phyloP scores from a whole-genome alignment of 2,888 invertebrate species.

The Callyntrura sp. region DNA sequence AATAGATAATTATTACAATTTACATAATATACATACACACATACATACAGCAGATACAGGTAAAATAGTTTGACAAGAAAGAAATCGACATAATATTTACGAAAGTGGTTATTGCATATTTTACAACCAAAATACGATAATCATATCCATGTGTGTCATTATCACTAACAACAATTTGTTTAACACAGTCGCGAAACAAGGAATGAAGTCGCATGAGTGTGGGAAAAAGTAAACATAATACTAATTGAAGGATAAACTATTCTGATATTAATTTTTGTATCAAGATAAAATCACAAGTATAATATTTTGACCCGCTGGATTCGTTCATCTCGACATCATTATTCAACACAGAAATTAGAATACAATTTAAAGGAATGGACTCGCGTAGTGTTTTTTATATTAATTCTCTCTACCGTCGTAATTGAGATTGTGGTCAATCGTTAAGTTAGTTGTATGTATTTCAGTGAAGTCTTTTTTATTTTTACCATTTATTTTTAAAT shows the following conservation, averaged over 20 bases:
- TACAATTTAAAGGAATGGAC: not conserved
- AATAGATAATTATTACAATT: no score
- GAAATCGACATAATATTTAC: not conserved
- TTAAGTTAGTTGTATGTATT: slow-evolving; percentile 16
- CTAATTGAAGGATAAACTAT: not conserved
- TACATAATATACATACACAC: no score
- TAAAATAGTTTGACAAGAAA: not conserved
- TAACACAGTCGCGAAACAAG: no score
- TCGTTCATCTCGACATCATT: not conserved
- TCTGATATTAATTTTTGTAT: not conserved
- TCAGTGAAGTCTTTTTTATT: slow-evolving; percentile 57
- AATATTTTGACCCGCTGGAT: no score
- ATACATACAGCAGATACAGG: not conserved
- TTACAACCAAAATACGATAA: slow-evolving; percentile 21
- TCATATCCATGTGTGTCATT: not conserved
- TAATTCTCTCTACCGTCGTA: not conserved
- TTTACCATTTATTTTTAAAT: slow-evolving; percentile 3
- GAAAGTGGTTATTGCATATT: slow-evolving; percentile 40
- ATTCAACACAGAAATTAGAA: not conserved
- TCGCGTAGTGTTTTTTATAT: not conserved
- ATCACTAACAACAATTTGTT: not conserved
- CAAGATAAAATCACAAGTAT: not conserved
- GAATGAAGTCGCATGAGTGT: no score
- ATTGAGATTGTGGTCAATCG: slow-evolving; percentile 61
- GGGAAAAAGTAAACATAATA: no score